Base-by-base conservation (phyloP, 2,888 invertebrate species). In the Ophion obscuratus region DNA sequence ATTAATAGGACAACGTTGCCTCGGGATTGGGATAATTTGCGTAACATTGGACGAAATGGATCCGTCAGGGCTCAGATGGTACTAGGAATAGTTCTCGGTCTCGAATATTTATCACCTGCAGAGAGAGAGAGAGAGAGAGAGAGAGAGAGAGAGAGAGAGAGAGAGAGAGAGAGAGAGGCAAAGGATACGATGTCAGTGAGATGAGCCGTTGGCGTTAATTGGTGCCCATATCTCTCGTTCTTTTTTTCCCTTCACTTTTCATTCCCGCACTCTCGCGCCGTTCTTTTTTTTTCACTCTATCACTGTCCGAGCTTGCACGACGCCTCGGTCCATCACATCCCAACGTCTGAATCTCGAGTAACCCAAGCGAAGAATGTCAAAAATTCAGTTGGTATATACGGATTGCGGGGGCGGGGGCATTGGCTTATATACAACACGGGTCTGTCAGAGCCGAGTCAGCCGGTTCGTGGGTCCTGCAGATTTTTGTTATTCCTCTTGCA, bases 1-100 rank as follows among this genome's bases (percentile, higher is more conserved):
- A 91, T 91, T 92, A 91, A 91, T 91, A 90, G 87, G 87, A 88
- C 88, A 88, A 86, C 87, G 86, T 89, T 87, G 79, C 87, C 80
- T 76, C 78, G 81, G 86, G 87, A 90, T 89, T 87, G 87, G 87
- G 88, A 89, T 90, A 90, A 89, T 91, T 90, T 91, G 88, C 89
- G 89, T 90, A 91, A 90, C 90, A 88, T 87, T 75, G 88, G 83
- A 89, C 87, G 83, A 89, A 89, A 87, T 88, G 89, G 89, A 89
- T 89, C 87, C 84, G 87, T 88, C 88, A 87, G 88, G 86, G 86
- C 89, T 89, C 88, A 89, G 87, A 80, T 86, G 87, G 68, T 83
- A 87, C 81, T 83, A 83, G 81, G 87, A 86, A 89, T 88, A 88
- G 89, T 89, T 88, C 86, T 83, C 61, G 40, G 74, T 74, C 53